Conservation (phyloP, 2,113 vertebrate genomes). For the Tapirus terrestris region DNA sequence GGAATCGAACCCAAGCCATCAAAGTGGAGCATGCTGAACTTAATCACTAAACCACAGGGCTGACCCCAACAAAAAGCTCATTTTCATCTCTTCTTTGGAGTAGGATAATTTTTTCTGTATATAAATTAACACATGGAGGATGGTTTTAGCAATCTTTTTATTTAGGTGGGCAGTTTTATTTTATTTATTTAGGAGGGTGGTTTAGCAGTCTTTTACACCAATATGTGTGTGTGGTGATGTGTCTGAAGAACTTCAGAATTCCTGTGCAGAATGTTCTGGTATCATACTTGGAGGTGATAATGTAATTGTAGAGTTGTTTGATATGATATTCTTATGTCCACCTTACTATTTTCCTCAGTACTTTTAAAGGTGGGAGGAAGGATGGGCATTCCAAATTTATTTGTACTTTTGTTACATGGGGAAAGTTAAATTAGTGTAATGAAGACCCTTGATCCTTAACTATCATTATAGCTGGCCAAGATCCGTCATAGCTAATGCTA, state of each 20-base stretch:
- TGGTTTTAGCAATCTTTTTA: too few relatives aligned
- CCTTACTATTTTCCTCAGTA: neutral
- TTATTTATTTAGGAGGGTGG: too few relatives aligned
- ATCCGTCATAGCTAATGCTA: neutral
- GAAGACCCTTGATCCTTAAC: neutral
- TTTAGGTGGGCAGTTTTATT: too few relatives aligned
- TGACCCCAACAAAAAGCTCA: neutral
- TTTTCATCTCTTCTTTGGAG: constrained; percentile 16
- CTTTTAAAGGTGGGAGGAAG: neutral
- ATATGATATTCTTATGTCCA: neutral
- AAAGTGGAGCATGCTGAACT: too few relatives aligned
- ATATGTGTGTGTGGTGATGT: neutral
- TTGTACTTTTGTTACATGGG: neutral
- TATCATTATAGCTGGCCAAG: neutral
- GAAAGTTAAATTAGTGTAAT: neutral
- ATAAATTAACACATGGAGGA: neutral
- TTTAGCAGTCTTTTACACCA: neutral
- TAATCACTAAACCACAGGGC: too few relatives aligned
- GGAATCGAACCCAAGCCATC: too few relatives aligned
- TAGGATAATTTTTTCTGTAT: neutral
- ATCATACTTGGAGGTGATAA: neutral
- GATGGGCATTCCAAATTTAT: neutral
- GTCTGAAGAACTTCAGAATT: neutral
- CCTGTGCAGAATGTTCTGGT: neutral
- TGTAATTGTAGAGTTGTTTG: neutral